Conservation (phyloP, 2,797 vertebrate species). For the Ataeniobius toweri region DNA sequence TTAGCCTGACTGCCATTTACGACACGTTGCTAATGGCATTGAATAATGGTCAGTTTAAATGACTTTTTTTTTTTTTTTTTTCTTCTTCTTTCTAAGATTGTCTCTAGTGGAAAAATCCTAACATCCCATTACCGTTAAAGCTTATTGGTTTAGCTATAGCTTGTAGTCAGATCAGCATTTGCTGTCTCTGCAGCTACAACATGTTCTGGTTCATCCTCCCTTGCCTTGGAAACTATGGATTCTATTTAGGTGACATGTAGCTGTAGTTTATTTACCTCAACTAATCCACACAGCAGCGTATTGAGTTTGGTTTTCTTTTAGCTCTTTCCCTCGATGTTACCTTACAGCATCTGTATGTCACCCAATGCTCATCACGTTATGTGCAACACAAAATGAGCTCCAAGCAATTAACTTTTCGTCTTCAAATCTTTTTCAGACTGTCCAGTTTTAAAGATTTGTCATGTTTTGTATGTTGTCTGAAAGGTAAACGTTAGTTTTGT, state of each 20-base stretch:
- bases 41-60: neutral
- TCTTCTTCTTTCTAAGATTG: neutral
- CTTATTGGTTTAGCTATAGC: conserved; percentile 13
- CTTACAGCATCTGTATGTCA: neutral
- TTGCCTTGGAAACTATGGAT: neutral
- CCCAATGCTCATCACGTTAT: neutral
- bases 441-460: neutral
- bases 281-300: neutral
- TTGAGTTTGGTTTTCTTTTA: neutral
- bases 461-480: neutral
- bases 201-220: neutral
- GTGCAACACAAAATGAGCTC: neutral
- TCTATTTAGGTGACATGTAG: neutral
- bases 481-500: neutral
- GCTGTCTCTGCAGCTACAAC: conserved; percentile 1
- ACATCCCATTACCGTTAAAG: conserved; percentile 8
- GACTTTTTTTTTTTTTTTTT: neutral
- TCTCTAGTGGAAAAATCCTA: conserved; percentile 1
- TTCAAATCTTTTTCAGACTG: neutral
- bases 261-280: neutral
- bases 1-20: too few relatives aligned
- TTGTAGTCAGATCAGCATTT: neutral
- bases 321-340: neutral
- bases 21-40: neutral
- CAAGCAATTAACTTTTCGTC: neutral